These are phyloP conservation scores for Oxyteleia sp. DNA, from an alignment of 2,888 invertebrate species.

Conservation along the genomic window DNA sequence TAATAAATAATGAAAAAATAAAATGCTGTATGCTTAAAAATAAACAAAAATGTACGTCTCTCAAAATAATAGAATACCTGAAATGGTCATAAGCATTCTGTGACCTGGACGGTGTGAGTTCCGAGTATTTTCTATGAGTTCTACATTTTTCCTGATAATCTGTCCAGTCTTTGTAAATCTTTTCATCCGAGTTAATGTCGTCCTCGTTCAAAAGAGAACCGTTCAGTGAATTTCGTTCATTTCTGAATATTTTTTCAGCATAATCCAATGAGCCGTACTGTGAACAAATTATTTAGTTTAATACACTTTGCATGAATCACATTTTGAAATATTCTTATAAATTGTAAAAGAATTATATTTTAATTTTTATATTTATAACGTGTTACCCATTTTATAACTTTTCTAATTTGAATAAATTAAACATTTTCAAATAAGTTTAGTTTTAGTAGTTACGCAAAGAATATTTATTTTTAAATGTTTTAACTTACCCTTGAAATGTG, in stretches of 20 bases:
- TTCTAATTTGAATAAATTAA: slow-evolving; percentile 76
- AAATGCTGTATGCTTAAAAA: too few relatives aligned
- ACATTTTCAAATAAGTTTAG: slow-evolving; percentile 76
- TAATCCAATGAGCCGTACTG: slow-evolving; percentile 77
- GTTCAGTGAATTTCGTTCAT: slow-evolving; percentile 79
- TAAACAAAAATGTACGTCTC: slow-evolving; percentile 1
- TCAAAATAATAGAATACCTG: slow-evolving; percentile 75
- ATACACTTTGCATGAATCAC: too few relatives aligned
- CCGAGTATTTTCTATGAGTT: slow-evolving; percentile 83
- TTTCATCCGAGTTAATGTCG: slow-evolving; percentile 77
- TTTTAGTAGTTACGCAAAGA: too few relatives aligned
- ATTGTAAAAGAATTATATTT: background rate
- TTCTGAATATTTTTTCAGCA: slow-evolving; percentile 77
- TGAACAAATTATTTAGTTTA: slow-evolving; percentile 23
- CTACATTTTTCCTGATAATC: slow-evolving; percentile 82
- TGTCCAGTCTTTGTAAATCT: slow-evolving; percentile 80
- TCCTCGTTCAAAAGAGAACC: slow-evolving; percentile 79
- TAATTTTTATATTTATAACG: slow-evolving; percentile 27
- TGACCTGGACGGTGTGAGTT: slow-evolving; percentile 80
- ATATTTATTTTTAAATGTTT: slow-evolving; percentile 87
- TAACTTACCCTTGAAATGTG: slow-evolving; percentile 89
- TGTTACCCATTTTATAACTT: too few relatives aligned
- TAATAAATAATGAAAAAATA: too few relatives aligned
- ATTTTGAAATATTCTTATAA: slow-evolving; percentile 1
- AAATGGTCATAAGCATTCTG: slow-evolving; percentile 82